Conservation (phyloP, 2,888 invertebrate species). For the Argyresthia goedartella region DNA sequence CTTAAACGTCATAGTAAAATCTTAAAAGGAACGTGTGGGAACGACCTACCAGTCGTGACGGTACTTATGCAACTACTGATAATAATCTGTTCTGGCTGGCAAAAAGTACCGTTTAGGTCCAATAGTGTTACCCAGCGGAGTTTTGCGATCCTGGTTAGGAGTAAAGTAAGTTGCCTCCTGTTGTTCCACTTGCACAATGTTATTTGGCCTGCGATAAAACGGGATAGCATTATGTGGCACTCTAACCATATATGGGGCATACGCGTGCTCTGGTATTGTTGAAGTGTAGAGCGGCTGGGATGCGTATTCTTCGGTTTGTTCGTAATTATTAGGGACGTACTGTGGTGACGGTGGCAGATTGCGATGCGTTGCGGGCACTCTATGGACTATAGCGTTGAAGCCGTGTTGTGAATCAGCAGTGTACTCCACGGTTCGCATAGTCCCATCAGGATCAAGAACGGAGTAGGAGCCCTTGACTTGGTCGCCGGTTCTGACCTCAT, state of each 20-base stretch:
- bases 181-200: background rate
- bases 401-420: slow-evolving; percentile 63
- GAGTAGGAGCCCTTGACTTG: slow-evolving; percentile 52
- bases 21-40: too few relatives aligned
- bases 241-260: background rate
- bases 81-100: background rate
- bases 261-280: background rate
- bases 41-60: too few relatives aligned
- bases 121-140: background rate
- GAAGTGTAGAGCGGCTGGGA: background rate
- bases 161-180: background rate
- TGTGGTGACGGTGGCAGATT: too few relatives aligned
- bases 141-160: background rate
- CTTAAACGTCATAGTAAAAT: too few relatives aligned
- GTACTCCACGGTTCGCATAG: slow-evolving; percentile 54
- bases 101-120: background rate
- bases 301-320: too few relatives aligned
- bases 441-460: slow-evolving; percentile 56
- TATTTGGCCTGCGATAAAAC: background rate
- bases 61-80: background rate
- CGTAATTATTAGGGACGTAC: too few relatives aligned
- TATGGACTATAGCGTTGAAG: slow-evolving; percentile 63
- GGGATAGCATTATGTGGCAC: background rate
- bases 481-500: slow-evolving; percentile 48
- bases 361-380: slow-evolving; percentile 32